Conservation (phyloP, 2,797 vertebrate genomes). For the Naso thynnoides region DNA sequence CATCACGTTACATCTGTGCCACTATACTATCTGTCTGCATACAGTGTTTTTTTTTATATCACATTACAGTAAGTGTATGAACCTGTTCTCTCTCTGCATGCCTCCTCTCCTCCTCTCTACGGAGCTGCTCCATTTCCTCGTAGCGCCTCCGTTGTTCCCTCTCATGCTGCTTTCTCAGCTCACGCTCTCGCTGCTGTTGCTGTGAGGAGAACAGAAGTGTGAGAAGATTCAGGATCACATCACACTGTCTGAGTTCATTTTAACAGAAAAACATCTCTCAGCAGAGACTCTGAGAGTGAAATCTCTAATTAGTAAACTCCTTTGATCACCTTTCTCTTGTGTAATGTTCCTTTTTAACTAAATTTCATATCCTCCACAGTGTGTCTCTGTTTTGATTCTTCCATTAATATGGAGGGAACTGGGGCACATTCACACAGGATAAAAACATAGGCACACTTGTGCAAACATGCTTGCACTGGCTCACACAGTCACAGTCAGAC, state of each 20-base stretch:
- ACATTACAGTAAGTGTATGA: conserved; percentile 8
- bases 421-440: background rate
- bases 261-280: background rate
- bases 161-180: conserved; percentile 93
- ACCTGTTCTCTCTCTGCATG: conserved; percentile 96
- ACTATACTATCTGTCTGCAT: background rate
- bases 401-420: background rate
- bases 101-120: conserved; percentile 93
- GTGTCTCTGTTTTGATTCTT: background rate
- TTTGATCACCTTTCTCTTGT: background rate
- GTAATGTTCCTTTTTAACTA: no score
- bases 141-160: conserved; percentile 90
- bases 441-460: background rate
- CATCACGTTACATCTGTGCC: background rate
- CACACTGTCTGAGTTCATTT: background rate
- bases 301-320: background rate
- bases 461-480: background rate
- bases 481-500: conserved; percentile 8
- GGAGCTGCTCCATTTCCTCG: conserved; percentile 91
- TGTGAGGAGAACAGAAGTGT: conserved; percentile 59
- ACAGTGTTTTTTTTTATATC: background rate
- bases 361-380: no score
- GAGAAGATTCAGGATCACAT: conserved; percentile 4
- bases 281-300: background rate
- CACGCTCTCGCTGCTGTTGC: conserved; percentile 94